Conservation (phyloP, 2,797 vertebrate genomes). For the Triplophysa bombifrons region DNA sequence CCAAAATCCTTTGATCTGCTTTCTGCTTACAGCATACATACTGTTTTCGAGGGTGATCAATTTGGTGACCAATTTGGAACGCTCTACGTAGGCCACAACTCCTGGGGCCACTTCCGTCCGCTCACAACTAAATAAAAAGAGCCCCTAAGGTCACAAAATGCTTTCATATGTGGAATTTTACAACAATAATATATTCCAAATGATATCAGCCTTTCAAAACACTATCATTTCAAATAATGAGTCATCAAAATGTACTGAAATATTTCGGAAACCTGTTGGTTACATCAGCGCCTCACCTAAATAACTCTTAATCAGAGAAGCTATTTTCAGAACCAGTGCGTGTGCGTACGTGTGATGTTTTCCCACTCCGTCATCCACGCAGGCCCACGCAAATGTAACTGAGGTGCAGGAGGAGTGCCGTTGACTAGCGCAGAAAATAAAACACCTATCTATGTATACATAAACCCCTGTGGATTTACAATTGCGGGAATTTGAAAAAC, state of each 20-base stretch:
- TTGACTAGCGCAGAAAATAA: constrained; percentile 59
- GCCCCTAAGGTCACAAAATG: background rate
- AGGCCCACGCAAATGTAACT: constrained; percentile 32
- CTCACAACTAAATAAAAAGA: background rate
- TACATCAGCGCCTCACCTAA: constrained; percentile 3
- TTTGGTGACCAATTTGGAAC: too few relatives aligned
- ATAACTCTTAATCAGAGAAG: constrained; percentile 1
- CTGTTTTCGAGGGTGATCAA: background rate
- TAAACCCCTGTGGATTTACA: constrained; percentile 68
- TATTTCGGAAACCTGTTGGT: background rate
- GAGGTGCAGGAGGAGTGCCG: constrained; percentile 34
- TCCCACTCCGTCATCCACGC: background rate
- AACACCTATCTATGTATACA: constrained; percentile 60
- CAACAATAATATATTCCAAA: background rate
- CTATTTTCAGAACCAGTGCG: background rate
- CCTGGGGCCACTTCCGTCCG: background rate
- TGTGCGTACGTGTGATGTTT: background rate
- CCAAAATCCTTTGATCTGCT: background rate
- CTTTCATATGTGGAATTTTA: background rate
- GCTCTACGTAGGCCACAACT: too few relatives aligned
- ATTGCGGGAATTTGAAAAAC: constrained; percentile 64
- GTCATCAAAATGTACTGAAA: background rate
- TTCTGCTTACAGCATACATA: background rate
- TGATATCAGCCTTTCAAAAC: constrained; percentile 1
- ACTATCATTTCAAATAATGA: background rate